A percentile compares a stretch with the other conserved stretches of the same genome.
Evolutionary conservation across 2,113 vertebrate genomes (phyloP).

Genomic region (Osmerus eperlanus): DNA sequence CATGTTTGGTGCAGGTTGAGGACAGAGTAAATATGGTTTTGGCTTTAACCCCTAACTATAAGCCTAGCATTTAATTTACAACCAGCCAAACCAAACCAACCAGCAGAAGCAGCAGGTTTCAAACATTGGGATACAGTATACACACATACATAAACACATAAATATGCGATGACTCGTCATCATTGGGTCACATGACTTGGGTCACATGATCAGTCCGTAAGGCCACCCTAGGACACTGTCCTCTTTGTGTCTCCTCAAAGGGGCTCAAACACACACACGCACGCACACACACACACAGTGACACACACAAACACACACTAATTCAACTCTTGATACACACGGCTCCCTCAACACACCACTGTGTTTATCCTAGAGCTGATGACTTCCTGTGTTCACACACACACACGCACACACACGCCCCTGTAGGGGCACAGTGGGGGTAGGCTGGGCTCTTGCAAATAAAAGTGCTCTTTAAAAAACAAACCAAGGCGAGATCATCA

Average conservation of each 20-base stretch:
- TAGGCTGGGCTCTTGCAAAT: conserved; percentile 7
- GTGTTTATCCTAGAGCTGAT: conserved; percentile 35
- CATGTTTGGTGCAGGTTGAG: background rate
- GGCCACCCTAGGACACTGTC: background rate
- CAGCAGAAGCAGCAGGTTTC: no score
- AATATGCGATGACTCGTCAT: no score
- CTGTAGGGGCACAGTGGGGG: background rate
- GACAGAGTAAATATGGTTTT: background rate
- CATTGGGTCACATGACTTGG: no score
- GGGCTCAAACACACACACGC: background rate
- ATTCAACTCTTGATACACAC: background rate
- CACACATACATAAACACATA: no score
- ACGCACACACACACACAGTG: background rate
- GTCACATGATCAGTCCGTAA: background rate
- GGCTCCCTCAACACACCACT: conserved; percentile 13
- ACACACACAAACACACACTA: background rate
- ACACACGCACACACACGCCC: conserved; percentile 1
- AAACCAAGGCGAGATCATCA: conserved; percentile 10
- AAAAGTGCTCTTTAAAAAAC: conserved; percentile 16
- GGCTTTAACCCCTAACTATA: background rate
- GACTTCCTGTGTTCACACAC: conserved; percentile 28
- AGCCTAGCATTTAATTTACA: no score
- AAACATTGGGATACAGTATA: no score
- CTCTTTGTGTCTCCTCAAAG: background rate
- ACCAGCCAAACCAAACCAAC: no score